Conservation (phyloP, 1,140 invertebrate genomes). For the Drosophila subobscura region DNA sequence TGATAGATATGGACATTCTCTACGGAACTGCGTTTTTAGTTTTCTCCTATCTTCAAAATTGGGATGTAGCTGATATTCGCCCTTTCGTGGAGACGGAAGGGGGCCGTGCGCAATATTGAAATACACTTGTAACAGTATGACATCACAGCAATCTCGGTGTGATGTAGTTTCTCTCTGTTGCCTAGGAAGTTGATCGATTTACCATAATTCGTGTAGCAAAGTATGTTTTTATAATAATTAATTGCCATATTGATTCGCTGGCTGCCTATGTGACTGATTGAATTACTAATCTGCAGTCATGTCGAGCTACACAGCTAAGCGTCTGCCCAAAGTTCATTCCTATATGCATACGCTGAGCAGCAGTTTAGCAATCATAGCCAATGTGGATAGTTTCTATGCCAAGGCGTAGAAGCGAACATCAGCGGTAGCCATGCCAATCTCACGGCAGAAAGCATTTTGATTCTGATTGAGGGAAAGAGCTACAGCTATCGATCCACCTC, state of each 20-base stretch:
- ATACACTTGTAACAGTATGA: too few species aligned
- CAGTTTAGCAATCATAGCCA: constrained; percentile 56
- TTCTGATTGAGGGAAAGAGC: constrained; percentile 55
- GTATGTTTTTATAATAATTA: constrained; percentile 7
- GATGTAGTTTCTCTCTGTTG: constrained; percentile 28
- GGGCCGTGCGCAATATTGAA: too few species aligned
- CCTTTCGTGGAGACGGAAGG: too few species aligned
- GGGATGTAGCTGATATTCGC: too few species aligned
- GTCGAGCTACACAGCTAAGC: constrained; percentile 62
- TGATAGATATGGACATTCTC: too few species aligned
- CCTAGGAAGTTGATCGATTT: constrained; percentile 12
- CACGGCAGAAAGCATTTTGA: constrained; percentile 48
- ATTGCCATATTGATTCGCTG: constrained; percentile 30
- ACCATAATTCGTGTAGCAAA: constrained; percentile 1
- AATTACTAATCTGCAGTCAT: constrained; percentile 37
- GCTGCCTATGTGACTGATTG: constrained; percentile 28
- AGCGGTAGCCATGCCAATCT: constrained; percentile 29
- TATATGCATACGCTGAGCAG: constrained; percentile 53
- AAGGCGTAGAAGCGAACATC: constrained; percentile 26
- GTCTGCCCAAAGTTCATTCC: constrained; percentile 60
- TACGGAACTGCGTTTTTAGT: too few species aligned
- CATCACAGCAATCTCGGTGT: too few species aligned
- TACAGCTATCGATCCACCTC: constrained; percentile 69
- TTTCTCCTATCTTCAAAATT: too few species aligned
- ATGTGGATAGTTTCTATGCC: constrained; percentile 44